phyloP scores from a whole-genome alignment of 1,140 invertebrate genomes.

The Amyelois transitella region DNA sequence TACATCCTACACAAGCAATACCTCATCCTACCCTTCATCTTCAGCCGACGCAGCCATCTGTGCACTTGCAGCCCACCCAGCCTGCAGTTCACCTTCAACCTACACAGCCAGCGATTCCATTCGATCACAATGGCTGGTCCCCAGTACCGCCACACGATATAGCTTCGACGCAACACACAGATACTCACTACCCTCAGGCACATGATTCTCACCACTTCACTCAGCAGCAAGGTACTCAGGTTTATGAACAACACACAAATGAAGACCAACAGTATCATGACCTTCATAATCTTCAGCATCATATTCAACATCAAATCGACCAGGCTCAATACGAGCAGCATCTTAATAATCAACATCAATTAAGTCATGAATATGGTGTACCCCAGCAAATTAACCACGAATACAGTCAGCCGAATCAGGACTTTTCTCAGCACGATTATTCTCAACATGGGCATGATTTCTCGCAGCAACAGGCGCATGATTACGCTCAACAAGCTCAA shows the following conservation, averaged over 20 bases:
- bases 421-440: conserved; percentile 18
- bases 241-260: conserved; percentile 49
- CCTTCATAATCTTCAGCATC: conserved; percentile 55
- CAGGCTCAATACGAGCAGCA: conserved; percentile 56
- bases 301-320: conserved; percentile 58
- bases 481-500: conserved; percentile 38
- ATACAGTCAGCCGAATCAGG: conserved; percentile 34
- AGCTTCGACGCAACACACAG: conserved; percentile 22
- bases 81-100: conserved; percentile 12
- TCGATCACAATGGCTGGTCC: conserved; percentile 61
- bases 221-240: conserved; percentile 54
- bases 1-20: conserved; percentile 12
- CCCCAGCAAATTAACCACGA: conserved; percentile 36
- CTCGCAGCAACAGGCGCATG: conserved; percentile 30
- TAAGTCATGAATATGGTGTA: conserved; percentile 40
- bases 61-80: conserved; percentile 11
- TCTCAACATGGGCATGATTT: conserved; percentile 31
- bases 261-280: conserved; percentile 47
- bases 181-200: conserved; percentile 29
- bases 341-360: conserved; percentile 43
- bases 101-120: conserved; percentile 10
- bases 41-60: conserved; percentile 10
- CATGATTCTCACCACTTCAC: conserved; percentile 44
- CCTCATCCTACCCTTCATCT: conserved; percentile 15
- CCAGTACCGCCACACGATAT: conserved; percentile 43